These are phyloP conservation scores for Porites australiensis DNA, from an alignment of 64 coral and sea anemone species.

Conservation along the genomic window DNA sequence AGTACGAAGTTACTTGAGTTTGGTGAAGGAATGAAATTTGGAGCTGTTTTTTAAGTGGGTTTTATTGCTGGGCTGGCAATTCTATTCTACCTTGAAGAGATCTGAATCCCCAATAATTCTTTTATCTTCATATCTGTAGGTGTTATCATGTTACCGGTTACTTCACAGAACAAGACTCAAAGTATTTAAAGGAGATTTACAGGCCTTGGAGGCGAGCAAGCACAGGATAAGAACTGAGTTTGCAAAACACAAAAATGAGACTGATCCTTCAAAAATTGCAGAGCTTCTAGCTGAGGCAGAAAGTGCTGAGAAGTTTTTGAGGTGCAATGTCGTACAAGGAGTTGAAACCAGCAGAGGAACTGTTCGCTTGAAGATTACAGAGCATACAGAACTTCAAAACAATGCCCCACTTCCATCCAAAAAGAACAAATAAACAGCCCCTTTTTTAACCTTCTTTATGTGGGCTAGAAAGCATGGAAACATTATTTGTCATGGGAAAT, in stretches of 20 bases:
- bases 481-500: slow-evolving; percentile 48
- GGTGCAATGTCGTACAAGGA: slow-evolving; percentile 82
- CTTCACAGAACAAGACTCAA: slow-evolving; percentile 81
- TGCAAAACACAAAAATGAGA: slow-evolving; percentile 81
- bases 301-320: slow-evolving; percentile 75
- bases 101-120: too few relatives aligned
- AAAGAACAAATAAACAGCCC: not conserved
- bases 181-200: slow-evolving; percentile 74
- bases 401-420: not conserved
- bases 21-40: too few relatives aligned
- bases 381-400: slow-evolving; percentile 69
- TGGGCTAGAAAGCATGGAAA: too few relatives aligned
- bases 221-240: slow-evolving; percentile 79
- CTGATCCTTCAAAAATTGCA: slow-evolving; percentile 72
- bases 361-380: slow-evolving; percentile 60
- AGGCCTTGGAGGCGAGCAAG: slow-evolving; percentile 76
- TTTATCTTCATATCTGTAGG: slow-evolving; percentile 34
- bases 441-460: not conserved
- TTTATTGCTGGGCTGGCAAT: too few relatives aligned
- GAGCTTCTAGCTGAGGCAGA: slow-evolving; percentile 78
- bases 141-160: slow-evolving; percentile 79
- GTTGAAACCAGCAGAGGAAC: slow-evolving; percentile 50
- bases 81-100: too few relatives aligned
- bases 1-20: too few relatives aligned
- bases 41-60: too few relatives aligned